A percentile compares a stretch with the other conserved stretches of the same genome.
These are phyloP conservation scores for Eucriotettix oculatus DNA, from an alignment of 2,888 invertebrate genomes.

Conservation along the genomic window DNA sequence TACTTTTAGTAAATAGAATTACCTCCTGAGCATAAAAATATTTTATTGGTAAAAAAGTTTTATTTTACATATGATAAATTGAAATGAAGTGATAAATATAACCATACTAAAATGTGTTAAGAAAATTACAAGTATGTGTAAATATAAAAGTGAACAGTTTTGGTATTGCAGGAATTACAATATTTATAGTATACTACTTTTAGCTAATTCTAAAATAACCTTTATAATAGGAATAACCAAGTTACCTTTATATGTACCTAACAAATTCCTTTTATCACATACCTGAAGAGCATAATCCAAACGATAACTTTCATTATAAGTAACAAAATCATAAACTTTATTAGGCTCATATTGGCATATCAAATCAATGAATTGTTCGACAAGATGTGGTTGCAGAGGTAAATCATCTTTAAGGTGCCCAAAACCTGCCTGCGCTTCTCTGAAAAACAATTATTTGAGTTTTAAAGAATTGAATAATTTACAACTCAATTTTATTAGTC, in stretches of 20 bases:
- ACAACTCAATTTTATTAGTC: background rate
- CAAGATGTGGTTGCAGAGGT: constrained; percentile 28
- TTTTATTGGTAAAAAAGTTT: too few species aligned
- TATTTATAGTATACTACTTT: background rate
- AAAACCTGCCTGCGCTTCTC: constrained; percentile 18
- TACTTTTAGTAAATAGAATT: too few species aligned
- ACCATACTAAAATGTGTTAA: too few species aligned
- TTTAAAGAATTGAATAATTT: too few species aligned
- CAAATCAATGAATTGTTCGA: constrained; percentile 44
- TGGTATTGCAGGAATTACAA: background rate
- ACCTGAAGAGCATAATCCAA: constrained; percentile 40
- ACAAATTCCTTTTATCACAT: constrained; percentile 7
- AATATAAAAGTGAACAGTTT: background rate
- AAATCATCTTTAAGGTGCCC: constrained; percentile 15
- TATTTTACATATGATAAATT: too few species aligned
- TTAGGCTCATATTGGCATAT: constrained; percentile 38
- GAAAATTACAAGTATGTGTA: too few species aligned
- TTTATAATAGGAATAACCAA: background rate
- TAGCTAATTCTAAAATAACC: background rate
- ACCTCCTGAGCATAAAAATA: too few species aligned
- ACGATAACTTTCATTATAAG: constrained; percentile 37
- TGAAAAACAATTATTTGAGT: constrained; percentile 3
- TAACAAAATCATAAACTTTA: constrained; percentile 35
- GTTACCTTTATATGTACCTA: background rate
- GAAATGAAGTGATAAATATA: too few species aligned